These are phyloP conservation scores for Myrmecophaga tridactyla DNA, from an alignment of 2,113 vertebrate genomes.

Conservation along the genomic window DNA sequence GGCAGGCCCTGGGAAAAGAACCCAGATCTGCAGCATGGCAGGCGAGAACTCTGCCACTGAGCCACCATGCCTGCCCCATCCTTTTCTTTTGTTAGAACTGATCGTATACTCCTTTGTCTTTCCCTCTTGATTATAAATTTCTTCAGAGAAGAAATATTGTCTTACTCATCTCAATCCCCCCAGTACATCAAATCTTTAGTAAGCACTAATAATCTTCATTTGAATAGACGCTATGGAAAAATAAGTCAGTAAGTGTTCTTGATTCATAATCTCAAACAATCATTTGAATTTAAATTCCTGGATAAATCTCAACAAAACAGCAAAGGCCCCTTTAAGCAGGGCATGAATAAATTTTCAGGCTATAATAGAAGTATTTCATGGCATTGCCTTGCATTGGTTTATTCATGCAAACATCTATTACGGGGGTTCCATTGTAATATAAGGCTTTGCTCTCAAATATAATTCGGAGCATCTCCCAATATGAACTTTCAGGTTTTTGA, in stretches of 20 bases:
- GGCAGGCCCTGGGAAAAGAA: too few relatives aligned
- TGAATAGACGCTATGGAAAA: not conserved
- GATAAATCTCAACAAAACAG: not conserved
- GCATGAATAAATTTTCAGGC: not conserved
- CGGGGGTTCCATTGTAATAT: not conserved
- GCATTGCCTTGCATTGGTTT: not conserved
- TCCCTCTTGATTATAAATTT: not conserved
- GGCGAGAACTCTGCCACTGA: too few relatives aligned
- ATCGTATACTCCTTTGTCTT: not conserved
- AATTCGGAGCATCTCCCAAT: conserved; percentile 6
- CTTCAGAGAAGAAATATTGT: not conserved
- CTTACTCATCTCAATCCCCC: not conserved
- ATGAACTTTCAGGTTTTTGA: conserved; percentile 17
- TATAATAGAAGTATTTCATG: not conserved
- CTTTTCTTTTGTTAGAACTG: not conserved
- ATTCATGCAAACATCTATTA: not conserved
- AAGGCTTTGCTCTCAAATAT: not conserved
- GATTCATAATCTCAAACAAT: not conserved
- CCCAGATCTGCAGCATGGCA: too few relatives aligned
- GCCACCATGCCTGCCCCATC: too few relatives aligned
- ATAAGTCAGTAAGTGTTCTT: not conserved
- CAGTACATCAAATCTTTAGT: not conserved
- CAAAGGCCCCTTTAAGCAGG: not conserved
- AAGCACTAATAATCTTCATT: not conserved
- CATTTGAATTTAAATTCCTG: not conserved